Evolutionary conservation across 1,140 invertebrate species (phyloP), one percentile per base, ranked within the genome.

Genomic region (Andricus grossulariae): DNA sequence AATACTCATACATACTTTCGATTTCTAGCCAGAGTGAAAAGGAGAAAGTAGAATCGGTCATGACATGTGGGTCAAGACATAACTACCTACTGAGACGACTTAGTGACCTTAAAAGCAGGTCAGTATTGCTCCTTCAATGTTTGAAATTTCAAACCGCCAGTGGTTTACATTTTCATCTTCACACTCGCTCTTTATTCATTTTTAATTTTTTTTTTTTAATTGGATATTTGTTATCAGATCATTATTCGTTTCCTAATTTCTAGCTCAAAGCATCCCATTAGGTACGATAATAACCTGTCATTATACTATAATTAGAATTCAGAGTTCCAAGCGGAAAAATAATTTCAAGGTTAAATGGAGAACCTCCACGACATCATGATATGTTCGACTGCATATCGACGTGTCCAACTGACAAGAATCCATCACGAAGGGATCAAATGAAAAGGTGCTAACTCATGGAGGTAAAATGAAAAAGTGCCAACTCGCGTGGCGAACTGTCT

Each of bases 41-140:
- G 82, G 82, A 82, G 86, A 86, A 85, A 83, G 83, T 82, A 11
- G 78, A 77, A 73, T 73, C 60, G 77, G 32, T 52, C 50, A 21
- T 71, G 71, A 32, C 79, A 85, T 83, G 72, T 84, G 72, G 83
- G 84, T 84, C 81, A 78, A 57, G 81, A 78, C 83, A 82, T 79
- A 76, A 71, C 83, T 82, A 84, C 83, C 83, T 74, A 84, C 57
- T 66, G 15, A n/a, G 32, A 16, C 32, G 21, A 4, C n/a, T 39
- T 66, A 66, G 32, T 66, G 8, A 66, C 32, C 25, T 66, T 16
- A 15, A 66, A n/a, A 39, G 60, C 15, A 8, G 25, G 60, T 66
- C 60, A 66, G 45, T 60, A 76, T 80, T 78, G 79, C 78, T 60
- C 78, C 76, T 80, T 76, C 78, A 19, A 50, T 11, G 1, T 45